Percentiles rank a stretch among this genome's conserved stretches.
Evolutionary conservation across 53 echinoderm and acorn worm species (phyloP).

Genomic region (Henricia sp.): DNA sequence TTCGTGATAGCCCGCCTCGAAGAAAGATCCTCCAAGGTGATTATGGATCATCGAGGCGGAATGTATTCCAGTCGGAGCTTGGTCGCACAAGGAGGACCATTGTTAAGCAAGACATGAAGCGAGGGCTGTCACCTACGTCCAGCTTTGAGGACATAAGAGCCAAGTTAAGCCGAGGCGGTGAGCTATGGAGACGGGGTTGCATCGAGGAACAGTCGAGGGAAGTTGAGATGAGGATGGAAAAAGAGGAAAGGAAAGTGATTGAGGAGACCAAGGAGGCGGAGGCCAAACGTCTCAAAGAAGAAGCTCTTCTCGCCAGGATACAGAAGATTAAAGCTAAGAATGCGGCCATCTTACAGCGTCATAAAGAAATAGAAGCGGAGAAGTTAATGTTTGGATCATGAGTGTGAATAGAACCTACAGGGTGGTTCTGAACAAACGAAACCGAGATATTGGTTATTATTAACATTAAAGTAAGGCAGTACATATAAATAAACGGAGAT

Average conservation of each 20-base stretch:
- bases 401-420: no score
- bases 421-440: no score
- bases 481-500: no score
- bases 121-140: conserved; percentile 20
- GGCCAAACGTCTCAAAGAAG: conserved; percentile 50
- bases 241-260: conserved; percentile 43
- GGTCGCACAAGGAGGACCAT: conserved; percentile 30
- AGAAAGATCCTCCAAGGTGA: conserved; percentile 45
- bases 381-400: conserved; percentile 87
- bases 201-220: conserved; percentile 43
- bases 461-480: no score
- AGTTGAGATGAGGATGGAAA: conserved; percentile 50
- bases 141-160: conserved; percentile 41
- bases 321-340: conserved; percentile 84
- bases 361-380: conserved; percentile 89
- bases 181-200: conserved; percentile 41
- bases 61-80: conserved; percentile 24
- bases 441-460: no score
- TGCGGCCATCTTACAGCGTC: conserved; percentile 86
- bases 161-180: conserved; percentile 23
- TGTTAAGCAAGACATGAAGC: conserved; percentile 31
- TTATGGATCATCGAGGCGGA: conserved; percentile 32
- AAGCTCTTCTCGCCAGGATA: conserved; percentile 76
- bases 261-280: conserved; percentile 43
- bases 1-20: conserved; percentile 16